Percentiles rank a stretch among this genome's conserved stretches.
These are phyloP conservation scores for Thunnus albacares DNA, from an alignment of 2,797 vertebrate species.

Conservation along the genomic window DNA sequence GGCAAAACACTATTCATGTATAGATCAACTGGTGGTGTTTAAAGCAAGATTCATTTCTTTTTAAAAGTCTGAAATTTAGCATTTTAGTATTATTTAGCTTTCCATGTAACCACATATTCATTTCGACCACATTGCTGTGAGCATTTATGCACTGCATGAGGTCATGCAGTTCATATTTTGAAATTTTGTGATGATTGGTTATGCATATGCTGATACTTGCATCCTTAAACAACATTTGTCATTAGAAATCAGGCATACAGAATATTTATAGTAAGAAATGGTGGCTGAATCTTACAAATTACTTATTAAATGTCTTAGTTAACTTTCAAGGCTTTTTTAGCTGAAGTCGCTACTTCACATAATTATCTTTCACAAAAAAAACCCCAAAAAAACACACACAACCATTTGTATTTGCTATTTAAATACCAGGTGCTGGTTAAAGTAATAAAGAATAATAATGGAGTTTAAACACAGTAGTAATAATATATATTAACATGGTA, in stretches of 20 bases:
- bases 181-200: background rate
- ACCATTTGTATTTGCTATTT: background rate
- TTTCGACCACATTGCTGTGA: background rate
- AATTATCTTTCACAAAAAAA: background rate
- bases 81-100: conserved; percentile 21
- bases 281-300: background rate
- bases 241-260: background rate
- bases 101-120: background rate
- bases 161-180: background rate
- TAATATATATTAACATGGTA: conserved; percentile 1
- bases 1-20: conserved; percentile 37
- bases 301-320: background rate
- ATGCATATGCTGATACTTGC: background rate
- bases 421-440: background rate
- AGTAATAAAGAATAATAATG: background rate
- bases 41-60: conserved; percentile 18
- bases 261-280: background rate
- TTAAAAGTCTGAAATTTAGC: background rate
- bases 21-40: conserved; percentile 27
- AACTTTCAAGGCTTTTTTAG: background rate
- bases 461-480: background rate
- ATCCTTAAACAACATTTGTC: background rate
- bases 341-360: background rate
- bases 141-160: background rate
- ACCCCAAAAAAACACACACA: background rate